These are phyloP conservation scores for Ptychadena robeensis DNA, from an alignment of 2,797 vertebrate genomes.

Conservation along the genomic window DNA sequence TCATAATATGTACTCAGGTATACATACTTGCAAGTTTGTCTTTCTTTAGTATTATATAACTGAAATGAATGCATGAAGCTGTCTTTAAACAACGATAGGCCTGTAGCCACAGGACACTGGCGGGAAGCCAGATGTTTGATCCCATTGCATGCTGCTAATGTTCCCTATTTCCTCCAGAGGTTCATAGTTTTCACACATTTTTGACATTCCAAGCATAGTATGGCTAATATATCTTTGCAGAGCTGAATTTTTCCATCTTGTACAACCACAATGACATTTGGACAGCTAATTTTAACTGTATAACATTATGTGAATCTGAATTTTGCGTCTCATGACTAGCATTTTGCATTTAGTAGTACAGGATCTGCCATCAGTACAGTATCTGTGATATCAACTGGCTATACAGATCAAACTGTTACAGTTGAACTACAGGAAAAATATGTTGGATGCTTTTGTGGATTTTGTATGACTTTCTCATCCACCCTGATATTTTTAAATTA, in stretches of 20 bases:
- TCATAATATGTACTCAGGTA: neutral
- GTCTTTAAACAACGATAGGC: slow-evolving; percentile 25
- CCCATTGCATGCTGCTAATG: slow-evolving; percentile 42
- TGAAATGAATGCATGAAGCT: slow-evolving; percentile 11
- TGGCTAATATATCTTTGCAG: slow-evolving; percentile 10
- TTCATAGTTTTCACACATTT: slow-evolving; percentile 56
- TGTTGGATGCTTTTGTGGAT: no score
- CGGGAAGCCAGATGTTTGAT: slow-evolving; percentile 50
- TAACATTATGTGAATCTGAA: neutral
- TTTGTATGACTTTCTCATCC: no score
- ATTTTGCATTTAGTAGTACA: neutral
- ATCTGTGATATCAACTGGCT: no score
- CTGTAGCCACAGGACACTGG: slow-evolving; percentile 38
- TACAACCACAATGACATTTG: neutral
- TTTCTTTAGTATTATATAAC: slow-evolving; percentile 31
- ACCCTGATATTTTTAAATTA: no score
- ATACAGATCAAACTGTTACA: neutral
- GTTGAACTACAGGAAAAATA: no score
- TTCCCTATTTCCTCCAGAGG: slow-evolving; percentile 45
- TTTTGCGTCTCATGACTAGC: neutral
- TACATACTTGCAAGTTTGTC: neutral
- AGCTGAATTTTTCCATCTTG: slow-evolving; percentile 37
- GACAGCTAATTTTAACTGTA: neutral
- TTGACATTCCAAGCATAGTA: slow-evolving; percentile 48
- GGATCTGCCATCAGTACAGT: neutral